phyloP scores from a whole-genome alignment of 2,113 vertebrate genomes.

The Pseudorhombus dupliciocellatus region DNA sequence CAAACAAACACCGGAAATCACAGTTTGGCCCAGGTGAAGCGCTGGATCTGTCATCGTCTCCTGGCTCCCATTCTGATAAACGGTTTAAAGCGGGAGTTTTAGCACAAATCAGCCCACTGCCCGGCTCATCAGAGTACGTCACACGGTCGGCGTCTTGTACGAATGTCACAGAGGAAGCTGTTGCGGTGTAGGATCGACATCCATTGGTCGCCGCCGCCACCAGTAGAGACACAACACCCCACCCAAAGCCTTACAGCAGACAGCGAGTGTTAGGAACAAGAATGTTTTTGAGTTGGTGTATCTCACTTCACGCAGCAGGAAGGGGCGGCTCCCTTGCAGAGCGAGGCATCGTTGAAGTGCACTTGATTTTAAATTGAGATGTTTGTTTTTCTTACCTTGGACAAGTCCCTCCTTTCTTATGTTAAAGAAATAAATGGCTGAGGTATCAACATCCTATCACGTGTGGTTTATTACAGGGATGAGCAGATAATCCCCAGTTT shows the following conservation, averaged over 20 bases:
- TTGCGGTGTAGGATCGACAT: constrained; percentile 7
- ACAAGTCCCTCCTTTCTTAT: constrained; percentile 76
- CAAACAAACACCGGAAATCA: constrained; percentile 38
- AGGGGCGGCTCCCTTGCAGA: constrained; percentile 55
- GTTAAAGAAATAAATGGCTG: constrained; percentile 82
- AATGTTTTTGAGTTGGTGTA: constrained; percentile 70
- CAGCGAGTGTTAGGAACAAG: constrained; percentile 51
- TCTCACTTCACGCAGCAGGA: constrained; percentile 71
- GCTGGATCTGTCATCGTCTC: constrained; percentile 30
- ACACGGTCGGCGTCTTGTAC: constrained; percentile 15
- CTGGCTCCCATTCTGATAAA: constrained; percentile 24
- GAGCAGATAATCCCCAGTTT: no score
- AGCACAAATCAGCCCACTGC: constrained; percentile 72
- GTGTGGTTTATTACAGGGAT: constrained; percentile 10
- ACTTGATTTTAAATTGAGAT: constrained; percentile 81
- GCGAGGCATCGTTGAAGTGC: constrained; percentile 77
- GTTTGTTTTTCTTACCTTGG: constrained; percentile 79
- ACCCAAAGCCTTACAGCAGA: constrained; percentile 82
- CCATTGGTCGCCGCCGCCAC: neutral
- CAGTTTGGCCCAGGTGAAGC: constrained; percentile 42
- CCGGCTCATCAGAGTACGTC: constrained; percentile 46
- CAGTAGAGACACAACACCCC: constrained; percentile 64
- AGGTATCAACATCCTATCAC: constrained; percentile 49
- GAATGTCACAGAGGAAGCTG: constrained; percentile 29
- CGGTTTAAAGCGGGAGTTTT: constrained; percentile 48